A percentile compares a stretch with the other conserved stretches of the same genome.
Evolutionary conservation across 2,113 vertebrate genomes (phyloP).

Genomic region (Brevimyrus niger): DNA sequence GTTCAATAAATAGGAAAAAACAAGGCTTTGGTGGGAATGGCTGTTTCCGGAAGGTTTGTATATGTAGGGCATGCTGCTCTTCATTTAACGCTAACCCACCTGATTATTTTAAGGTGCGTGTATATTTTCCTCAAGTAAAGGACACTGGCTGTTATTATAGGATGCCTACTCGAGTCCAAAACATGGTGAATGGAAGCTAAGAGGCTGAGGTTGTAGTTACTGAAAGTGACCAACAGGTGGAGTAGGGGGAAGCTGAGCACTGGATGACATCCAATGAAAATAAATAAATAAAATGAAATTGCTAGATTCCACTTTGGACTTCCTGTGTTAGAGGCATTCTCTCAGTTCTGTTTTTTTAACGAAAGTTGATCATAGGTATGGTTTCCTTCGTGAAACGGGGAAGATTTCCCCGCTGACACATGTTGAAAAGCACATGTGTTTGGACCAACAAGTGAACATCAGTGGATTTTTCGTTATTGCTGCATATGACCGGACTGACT

Average conservation of each 20-base stretch:
- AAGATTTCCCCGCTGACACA: background rate
- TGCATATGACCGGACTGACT: background rate
- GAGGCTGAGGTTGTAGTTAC: background rate
- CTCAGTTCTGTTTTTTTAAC: background rate
- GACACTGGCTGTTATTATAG: background rate
- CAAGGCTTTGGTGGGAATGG: background rate
- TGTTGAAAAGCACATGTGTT: slow-evolving; percentile 27
- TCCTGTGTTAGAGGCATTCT: background rate
- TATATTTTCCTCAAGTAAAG: slow-evolving; percentile 33
- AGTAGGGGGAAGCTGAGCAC: background rate
- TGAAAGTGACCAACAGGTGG: background rate
- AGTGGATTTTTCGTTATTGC: background rate
- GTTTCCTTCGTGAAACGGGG: background rate
- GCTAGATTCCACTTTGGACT: background rate
- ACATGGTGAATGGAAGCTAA: background rate
- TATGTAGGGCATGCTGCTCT: slow-evolving; percentile 31
- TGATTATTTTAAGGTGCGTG: slow-evolving; percentile 29
- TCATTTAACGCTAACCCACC: slow-evolving; percentile 24
- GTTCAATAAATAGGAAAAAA: background rate
- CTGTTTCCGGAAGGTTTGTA: slow-evolving; percentile 17
- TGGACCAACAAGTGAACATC: background rate
- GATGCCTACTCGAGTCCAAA: background rate
- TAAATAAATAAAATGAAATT: background rate
- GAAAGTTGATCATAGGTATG: background rate
- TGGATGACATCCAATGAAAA: background rate